Evolutionary conservation across 2,888 invertebrate species (phyloP).

Genomic region (Microplitis deprimator): DNA sequence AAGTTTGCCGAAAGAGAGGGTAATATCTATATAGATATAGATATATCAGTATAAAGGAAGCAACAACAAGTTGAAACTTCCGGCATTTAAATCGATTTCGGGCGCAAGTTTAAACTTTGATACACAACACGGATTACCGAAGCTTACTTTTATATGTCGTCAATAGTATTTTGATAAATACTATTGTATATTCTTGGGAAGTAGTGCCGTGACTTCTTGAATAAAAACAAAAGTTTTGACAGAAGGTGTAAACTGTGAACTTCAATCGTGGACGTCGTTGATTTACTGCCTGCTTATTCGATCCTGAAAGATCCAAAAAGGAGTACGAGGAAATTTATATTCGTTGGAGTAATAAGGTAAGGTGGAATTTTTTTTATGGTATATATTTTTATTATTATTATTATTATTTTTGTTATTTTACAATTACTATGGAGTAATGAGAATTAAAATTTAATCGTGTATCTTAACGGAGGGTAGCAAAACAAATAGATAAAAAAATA

Average conservation of each 20-base stretch:
- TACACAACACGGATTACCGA: neutral
- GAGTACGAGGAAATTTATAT: neutral
- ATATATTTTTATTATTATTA: neutral
- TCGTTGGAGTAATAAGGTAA: neutral
- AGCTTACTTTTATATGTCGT: slow-evolving; percentile 13
- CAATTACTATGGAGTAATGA: neutral
- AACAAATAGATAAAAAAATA: neutral
- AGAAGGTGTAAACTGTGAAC: neutral
- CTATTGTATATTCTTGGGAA: slow-evolving; percentile 24
- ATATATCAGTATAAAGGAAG: slow-evolving; percentile 12
- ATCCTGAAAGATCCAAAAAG: neutral
- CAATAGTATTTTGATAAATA: slow-evolving; percentile 39
- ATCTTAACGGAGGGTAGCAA: neutral
- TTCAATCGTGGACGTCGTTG: neutral
- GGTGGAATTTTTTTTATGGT: neutral
- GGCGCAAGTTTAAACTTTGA: slow-evolving; percentile 17
- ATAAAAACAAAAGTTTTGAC: slow-evolving; percentile 20
- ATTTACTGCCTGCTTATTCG: neutral
- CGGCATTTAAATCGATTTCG: slow-evolving; percentile 40
- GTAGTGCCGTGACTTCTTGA: neutral
- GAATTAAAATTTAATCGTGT: neutral
- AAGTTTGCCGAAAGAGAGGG: slow-evolving; percentile 36
- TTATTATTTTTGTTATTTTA: neutral
- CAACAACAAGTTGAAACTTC: slow-evolving; percentile 25
- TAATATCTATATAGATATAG: slow-evolving; percentile 12